Percentiles rank a stretch among this genome's conserved stretches.
Conservation (phyloP, 2,888 invertebrate genomes). For the Ormyrus nitidulus region DNA sequence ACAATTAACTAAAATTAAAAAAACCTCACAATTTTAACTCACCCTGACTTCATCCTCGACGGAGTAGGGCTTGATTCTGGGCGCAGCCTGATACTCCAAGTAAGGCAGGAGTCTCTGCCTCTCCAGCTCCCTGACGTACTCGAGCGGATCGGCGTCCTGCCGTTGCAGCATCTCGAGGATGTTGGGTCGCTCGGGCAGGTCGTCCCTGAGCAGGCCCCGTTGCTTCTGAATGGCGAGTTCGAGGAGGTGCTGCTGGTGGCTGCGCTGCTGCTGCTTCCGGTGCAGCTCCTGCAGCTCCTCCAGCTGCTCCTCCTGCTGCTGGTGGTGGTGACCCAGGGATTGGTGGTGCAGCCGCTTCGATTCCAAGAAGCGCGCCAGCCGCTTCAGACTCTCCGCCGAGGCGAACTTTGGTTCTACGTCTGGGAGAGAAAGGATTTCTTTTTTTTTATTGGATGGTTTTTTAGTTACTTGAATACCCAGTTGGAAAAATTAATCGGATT, state of each 20-base stretch:
- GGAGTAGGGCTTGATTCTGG: constrained; percentile 29
- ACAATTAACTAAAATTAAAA: no score
- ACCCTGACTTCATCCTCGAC: constrained; percentile 52
- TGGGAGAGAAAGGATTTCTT: constrained; percentile 41
- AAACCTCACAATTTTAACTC: neutral
- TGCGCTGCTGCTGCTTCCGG: neutral
- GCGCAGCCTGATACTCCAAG: constrained; percentile 47
- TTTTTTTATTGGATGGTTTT: no score
- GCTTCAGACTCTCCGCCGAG: constrained; percentile 62
- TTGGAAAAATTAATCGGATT: no score
- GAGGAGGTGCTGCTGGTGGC: constrained; percentile 44
- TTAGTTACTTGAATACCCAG: no score
- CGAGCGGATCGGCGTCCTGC: constrained; percentile 40
- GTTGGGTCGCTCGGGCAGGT: constrained; percentile 49
- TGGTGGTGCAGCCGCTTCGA: constrained; percentile 54
- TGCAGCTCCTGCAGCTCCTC: constrained; percentile 22
- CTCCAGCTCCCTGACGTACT: constrained; percentile 48
- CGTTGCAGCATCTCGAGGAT: constrained; percentile 48
- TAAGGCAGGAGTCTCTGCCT: constrained; percentile 46
- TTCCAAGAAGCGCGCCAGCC: constrained; percentile 65
- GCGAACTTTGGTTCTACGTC: constrained; percentile 65
- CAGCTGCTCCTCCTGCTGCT: constrained; percentile 18
- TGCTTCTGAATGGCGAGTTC: constrained; percentile 48
- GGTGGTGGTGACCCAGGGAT: constrained; percentile 12
- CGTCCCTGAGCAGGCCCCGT: constrained; percentile 43